Evolutionary conservation across 2,797 vertebrate species (phyloP), one percentile per base, ranked within the genome.

Genomic region (Pseudomugil tenellus): DNA sequence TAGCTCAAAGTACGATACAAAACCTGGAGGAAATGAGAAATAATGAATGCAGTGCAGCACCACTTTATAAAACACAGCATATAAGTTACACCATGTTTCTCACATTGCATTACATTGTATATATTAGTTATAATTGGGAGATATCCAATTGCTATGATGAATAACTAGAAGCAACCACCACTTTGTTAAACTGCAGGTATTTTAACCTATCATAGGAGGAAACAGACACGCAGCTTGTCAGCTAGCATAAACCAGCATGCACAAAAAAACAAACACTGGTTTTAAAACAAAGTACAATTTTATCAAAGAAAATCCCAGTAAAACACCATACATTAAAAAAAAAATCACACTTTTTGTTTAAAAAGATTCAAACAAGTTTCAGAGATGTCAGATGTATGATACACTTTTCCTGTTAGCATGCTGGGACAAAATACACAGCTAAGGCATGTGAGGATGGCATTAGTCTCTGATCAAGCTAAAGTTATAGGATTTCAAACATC

Each of bases 1-100:
- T 97, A 96, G 82, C 96, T 99, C 81, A 99, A 89, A 0, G 97
- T 98, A 52, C 97, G 95, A 74, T 97, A 96, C 59, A 99, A 80
- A 58, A 97, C 94, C 64, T 94, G 92, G 58, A 3, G 58, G 32
- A 61, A 34, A 72, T 12, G 77, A 56, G 17, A 16, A 39, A 55
- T 2, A 28, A 10, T 66, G 14, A 69, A 21, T 25, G 19, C 5
- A 32, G 23, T 17, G 23, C 6, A 14, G 14, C 17, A 25, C 7
- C 56, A 48, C 19, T 34, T 16, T 8, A 21, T 58, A 25, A 63
- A 34, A 35, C 7, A 59, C 16, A 52, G 19, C 9, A 8, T 48
- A 46, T 19, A 48, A 14, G 16, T 48, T 26, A 58, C 21, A 58
- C 35, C 6, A 4, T 41, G 32, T 23, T n/a, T 1, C 21, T 57